Percentiles rank a stretch among this genome's conserved stretches.
Conservation (phyloP, 2,113 vertebrate genomes). For the Raja brachyura region DNA sequence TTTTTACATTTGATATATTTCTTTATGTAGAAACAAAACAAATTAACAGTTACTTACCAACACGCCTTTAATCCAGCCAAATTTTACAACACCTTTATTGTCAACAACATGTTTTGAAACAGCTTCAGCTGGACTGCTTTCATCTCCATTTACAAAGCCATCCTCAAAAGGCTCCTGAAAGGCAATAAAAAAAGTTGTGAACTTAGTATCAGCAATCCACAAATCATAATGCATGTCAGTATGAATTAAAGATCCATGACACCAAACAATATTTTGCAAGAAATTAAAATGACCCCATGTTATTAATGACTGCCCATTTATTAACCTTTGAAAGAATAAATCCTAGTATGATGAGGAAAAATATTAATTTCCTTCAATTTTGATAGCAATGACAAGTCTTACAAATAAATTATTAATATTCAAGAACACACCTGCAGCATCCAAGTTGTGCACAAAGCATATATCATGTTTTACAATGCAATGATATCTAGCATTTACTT, state of each 20-base stretch:
- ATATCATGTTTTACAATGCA: not conserved
- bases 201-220: not conserved
- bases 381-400: not conserved
- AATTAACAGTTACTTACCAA: conserved; percentile 64
- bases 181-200: not conserved
- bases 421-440: not conserved
- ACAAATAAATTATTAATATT: not conserved
- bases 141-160: conserved; percentile 90
- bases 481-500: not conserved
- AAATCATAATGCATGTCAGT: not conserved
- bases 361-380: too few relatives aligned
- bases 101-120: conserved; percentile 73
- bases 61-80: conserved; percentile 96
- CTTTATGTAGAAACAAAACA: not conserved
- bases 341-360: not conserved
- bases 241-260: not conserved
- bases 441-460: not conserved
- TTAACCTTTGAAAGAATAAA: not conserved
- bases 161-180: conserved; percentile 90
- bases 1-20: not conserved
- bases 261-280: not conserved
- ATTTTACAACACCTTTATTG: conserved; percentile 89
- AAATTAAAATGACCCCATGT: not conserved
- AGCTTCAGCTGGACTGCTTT: conserved; percentile 79
- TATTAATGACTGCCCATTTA: not conserved